These are phyloP conservation scores for Sebastolobus altivelis DNA, from an alignment of 2,797 vertebrate species.

Conservation along the genomic window DNA sequence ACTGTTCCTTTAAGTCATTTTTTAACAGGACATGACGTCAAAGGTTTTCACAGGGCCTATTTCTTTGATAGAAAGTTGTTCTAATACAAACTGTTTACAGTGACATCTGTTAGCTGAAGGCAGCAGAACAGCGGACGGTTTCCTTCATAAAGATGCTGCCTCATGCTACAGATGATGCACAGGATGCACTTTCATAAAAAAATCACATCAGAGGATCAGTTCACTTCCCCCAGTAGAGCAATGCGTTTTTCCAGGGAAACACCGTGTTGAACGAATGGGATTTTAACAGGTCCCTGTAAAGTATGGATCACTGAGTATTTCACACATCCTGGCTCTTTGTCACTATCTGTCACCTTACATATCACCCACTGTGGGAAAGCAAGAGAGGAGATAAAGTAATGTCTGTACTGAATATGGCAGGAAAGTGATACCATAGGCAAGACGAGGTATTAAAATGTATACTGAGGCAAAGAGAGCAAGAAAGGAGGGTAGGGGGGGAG, in stretches of 20 bases:
- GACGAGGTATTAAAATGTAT: neutral
- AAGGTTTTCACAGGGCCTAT: neutral
- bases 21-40: too few species aligned
- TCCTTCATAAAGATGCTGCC: neutral
- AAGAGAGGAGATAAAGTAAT: neutral
- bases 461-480: neutral
- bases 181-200: conserved; percentile 20
- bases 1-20: neutral
- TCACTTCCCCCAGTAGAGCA: conserved; percentile 27
- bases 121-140: neutral
- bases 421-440: neutral
- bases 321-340: conserved; percentile 48
- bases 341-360: conserved; percentile 62
- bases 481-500: neutral
- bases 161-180: neutral
- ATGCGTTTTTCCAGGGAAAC: conserved; percentile 28
- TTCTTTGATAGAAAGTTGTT: neutral
- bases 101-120: neutral
- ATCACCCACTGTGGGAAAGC: conserved; percentile 9
- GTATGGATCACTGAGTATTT: conserved; percentile 59
- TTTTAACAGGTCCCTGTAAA: conserved; percentile 61
- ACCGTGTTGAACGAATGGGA: conserved; percentile 41
- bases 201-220: conserved; percentile 5
- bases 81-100: neutral
- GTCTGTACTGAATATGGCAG: neutral